A percentile compares a stretch with the other conserved stretches of the same genome.
These are phyloP conservation scores for Eudorcas thomsonii DNA, from an alignment of 2,113 vertebrate genomes.

Conservation along the genomic window DNA sequence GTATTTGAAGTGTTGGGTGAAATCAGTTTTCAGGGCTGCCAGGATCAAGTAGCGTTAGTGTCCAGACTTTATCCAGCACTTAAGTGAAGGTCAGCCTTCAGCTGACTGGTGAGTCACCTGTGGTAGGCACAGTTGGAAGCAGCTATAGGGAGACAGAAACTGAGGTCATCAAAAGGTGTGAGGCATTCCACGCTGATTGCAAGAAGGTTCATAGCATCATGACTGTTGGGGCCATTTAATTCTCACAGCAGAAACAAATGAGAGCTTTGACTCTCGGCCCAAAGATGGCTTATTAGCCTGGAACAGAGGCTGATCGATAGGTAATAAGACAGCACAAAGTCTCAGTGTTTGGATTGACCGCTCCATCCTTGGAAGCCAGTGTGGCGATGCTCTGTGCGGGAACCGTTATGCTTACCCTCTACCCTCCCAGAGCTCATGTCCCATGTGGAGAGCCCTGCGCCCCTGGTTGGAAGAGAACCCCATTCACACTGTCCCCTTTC, in stretches of 20 bases:
- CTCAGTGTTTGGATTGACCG: neutral
- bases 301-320: neutral
- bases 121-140: neutral
- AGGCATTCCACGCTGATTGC: neutral
- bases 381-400: neutral
- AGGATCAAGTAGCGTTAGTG: neutral
- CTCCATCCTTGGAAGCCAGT: neutral
- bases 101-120: neutral
- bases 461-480: neutral
- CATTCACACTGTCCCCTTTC: neutral
- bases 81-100: neutral
- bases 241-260: neutral
- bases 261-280: neutral
- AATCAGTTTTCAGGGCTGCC: neutral
- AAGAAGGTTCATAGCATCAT: neutral
- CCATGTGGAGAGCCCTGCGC: accelerated
- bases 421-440: accelerated
- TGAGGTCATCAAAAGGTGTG: neutral
- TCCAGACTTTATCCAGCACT: neutral
- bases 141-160: neutral
- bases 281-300: neutral
- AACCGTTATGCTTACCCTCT: neutral
- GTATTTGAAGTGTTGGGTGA: neutral
- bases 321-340: neutral
- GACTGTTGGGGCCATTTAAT: neutral